Conservation (phyloP, 2,888 invertebrate species). For the Troilus luridus region DNA sequence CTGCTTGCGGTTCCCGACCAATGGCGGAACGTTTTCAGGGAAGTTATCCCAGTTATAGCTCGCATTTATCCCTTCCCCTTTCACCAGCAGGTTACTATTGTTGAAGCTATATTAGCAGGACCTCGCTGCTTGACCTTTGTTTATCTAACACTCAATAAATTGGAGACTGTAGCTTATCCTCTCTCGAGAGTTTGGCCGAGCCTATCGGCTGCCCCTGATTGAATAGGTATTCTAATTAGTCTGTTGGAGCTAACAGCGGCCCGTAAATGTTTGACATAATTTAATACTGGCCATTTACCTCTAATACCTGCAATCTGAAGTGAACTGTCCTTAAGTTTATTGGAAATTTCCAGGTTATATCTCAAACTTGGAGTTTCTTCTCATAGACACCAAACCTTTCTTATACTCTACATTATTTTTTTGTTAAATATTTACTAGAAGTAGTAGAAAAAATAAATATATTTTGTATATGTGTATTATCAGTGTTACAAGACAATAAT, state of each 20-base stretch:
- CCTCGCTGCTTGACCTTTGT: neutral
- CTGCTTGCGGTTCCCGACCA: neutral
- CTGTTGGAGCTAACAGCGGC: neutral
- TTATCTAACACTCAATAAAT: neutral
- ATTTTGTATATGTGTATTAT: no score
- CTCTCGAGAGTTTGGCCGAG: neutral
- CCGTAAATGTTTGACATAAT: neutral
- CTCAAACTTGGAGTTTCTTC: no score
- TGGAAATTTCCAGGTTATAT: neutral
- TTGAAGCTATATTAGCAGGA: neutral
- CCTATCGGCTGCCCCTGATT: neutral
- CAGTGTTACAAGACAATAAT: no score
- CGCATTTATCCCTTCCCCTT: neutral
- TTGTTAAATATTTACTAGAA: no score
- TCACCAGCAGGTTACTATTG: neutral
- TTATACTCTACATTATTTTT: no score
- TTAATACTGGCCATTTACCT: neutral
- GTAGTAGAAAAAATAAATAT: no score
- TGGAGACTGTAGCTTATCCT: neutral
- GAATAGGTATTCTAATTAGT: conserved; percentile 8
- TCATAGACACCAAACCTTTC: no score
- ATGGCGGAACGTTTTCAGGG: neutral
- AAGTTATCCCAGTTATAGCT: neutral
- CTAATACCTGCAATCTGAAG: neutral
- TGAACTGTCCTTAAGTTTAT: neutral